Base-by-base conservation (phyloP, 1,140 invertebrate species). In the Penaeus vannamei region DNA sequence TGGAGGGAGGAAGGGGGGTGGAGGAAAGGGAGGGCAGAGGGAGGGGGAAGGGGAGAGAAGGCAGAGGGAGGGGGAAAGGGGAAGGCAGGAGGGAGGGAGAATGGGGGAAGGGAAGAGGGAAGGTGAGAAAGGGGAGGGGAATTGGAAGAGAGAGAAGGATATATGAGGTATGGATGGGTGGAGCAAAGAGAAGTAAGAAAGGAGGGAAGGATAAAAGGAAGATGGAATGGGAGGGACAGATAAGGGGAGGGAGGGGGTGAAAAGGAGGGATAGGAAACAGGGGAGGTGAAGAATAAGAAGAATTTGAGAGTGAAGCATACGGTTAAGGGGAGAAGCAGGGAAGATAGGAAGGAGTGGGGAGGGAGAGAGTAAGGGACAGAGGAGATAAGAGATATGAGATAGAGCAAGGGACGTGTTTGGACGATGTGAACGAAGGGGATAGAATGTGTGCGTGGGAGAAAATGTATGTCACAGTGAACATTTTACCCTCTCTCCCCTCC, bases 131-230 rank as follows among this genome's bases (percentile, higher is more conserved):
- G 3, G 3, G 46, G 2, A 69, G 66, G 66, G 66, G 1, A 64
- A 64, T n/a, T 19, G 62, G 62, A 64, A n/a, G 62, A 64, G 62
- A 32, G 32, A 20, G 66, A 72, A 32, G 64, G n/a, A n/a, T 17
- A 66, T 26, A 66, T 23, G 64, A 66, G n/a, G 62, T n/a, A 64
- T 19, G 62, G n/a, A 64, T 64, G n/a, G 62, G n/a, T 64, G n/a
- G 62, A 64, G 62, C 17, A n/a, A 64, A n/a, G n/a, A 64, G 62
- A 64, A 64, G n/a, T 64, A 64, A n/a, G 62, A n/a, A 64, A n/a
- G 62, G n/a, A n/a, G 62, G 62, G n/a, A 64, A 19, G n/a, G 62
- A 64, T 19, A 64, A n/a, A 64, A n/a, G n/a, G n/a, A 64, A n/a
- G n/a, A n/a, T 19, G 62, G 62, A n/a, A 64, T 64, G n/a, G n/a